Evolutionary conservation across 2,888 invertebrate genomes (phyloP), one percentile per base, ranked within the genome.

Genomic region (Caenorhabditis zanzibari): DNA sequence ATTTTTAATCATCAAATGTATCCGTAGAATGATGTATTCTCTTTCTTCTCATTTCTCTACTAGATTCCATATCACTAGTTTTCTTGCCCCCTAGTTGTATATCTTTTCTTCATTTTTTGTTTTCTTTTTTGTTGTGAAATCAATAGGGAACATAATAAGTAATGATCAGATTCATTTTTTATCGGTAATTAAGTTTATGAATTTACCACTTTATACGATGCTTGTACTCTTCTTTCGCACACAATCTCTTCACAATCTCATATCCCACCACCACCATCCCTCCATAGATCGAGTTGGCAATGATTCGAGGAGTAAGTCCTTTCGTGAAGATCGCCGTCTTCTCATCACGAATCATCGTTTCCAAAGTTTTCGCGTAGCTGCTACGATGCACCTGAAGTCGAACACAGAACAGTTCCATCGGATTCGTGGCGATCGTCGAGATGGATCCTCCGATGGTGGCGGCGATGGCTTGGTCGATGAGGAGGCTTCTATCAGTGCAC

Each of bases 201-300:
- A 32, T 73, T 73, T 77, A 89, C 89, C 89, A 89, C 63, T 85
- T 85, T 56, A 89, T 75, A 19, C 82, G 82, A 71, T 88, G 76
- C 68, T 87, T 85, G 81, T 87, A 88, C 68, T 88, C 89, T 26
- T 86, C 86, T 47, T 85, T 82, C 3, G 86, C 87, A 66, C 88
- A 88, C 47, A 88, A 63, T 63, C 85, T 75, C 58, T 89, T 89
- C 49, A 88, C 89, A 44, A 82, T 74, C 61, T 89, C 89, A 61
- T 89, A 89, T 58, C 89, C 89, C 47, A 86, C 86, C 64, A 89
- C 85, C 22, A 89, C 86, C 47, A 88, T 75, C 54, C 89, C 81
- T 26, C 85, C 83, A 79, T 88, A 87, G 41, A 88, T 84, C 44
- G 88, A 86, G 52, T 89, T 89, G 54, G 81, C 84, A 54, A 89